A percentile compares a stretch with the other conserved stretches of the same genome.
Conservation (phyloP, 2,888 invertebrate species). For the Patella caerulea region DNA sequence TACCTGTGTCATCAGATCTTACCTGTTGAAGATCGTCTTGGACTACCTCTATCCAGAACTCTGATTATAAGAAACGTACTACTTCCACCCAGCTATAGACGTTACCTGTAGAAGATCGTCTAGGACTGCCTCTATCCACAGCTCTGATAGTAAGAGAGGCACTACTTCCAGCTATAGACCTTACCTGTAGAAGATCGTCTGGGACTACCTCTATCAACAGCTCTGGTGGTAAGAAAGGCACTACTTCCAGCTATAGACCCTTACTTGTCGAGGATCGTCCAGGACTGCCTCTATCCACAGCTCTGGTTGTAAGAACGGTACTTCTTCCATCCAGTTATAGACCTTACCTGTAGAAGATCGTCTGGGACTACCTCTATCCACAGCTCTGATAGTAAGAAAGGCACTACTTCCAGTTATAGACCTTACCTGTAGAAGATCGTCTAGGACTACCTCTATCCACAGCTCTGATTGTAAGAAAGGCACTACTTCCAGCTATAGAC, state of each 20-base stretch:
- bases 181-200: slow-evolving; percentile 17
- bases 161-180: too few species aligned
- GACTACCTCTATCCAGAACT: slow-evolving; percentile 35
- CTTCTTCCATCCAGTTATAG: slow-evolving; percentile 23
- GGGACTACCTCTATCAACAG: slow-evolving; percentile 36
- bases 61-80: slow-evolving; percentile 28
- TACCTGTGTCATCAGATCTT: slow-evolving; percentile 11
- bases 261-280: slow-evolving; percentile 17
- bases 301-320: slow-evolving; percentile 26
- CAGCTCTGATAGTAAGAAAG: slow-evolving; percentile 30
- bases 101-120: slow-evolving; percentile 15
- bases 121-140: slow-evolving; percentile 35
- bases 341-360: slow-evolving; percentile 24
- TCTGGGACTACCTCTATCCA: slow-evolving; percentile 34
- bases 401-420: slow-evolving; percentile 31
- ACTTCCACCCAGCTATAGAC: slow-evolving; percentile 18
- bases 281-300: slow-evolving; percentile 37
- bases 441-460: slow-evolving; percentile 35
- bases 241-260: slow-evolving; percentile 28
- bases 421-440: slow-evolving; percentile 22
- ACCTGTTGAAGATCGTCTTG: slow-evolving; percentile 22
- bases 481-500: slow-evolving; percentile 29
- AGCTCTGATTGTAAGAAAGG: slow-evolving; percentile 28
- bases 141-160: too few species aligned
- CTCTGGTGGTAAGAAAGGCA: slow-evolving; percentile 27